Percentiles rank a stretch among this genome's conserved stretches.
Evolutionary conservation across 2,797 vertebrate genomes (phyloP).

Genomic region (Poecile montanus): DNA sequence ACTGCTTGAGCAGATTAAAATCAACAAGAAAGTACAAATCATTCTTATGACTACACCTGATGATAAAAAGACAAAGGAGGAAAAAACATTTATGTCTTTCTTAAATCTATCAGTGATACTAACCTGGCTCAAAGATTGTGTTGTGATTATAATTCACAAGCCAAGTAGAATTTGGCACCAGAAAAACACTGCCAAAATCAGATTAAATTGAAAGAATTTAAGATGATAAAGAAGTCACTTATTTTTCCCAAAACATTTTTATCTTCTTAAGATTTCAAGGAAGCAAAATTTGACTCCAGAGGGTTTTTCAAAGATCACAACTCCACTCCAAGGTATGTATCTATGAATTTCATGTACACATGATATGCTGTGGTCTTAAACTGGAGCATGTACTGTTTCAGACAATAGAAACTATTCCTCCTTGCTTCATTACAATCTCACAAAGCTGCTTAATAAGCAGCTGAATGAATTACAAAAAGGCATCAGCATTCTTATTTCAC

Average conservation of each 20-base stretch:
- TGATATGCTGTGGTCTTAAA: not conserved
- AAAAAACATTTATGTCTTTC: not conserved
- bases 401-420: not conserved
- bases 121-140: not conserved
- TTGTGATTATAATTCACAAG: not conserved
- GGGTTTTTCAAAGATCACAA: not conserved
- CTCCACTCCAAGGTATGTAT: not conserved
- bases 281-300: not conserved
- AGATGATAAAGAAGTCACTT: not conserved
- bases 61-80: not conserved
- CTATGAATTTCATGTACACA: not conserved
- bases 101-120: not conserved
- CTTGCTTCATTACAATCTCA: not conserved
- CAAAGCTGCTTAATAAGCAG: not conserved
- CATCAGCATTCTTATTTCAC: not conserved
- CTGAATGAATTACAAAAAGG: not conserved
- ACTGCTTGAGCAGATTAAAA: not conserved
- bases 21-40: not conserved
- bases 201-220: not conserved
- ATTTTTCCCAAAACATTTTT: not conserved
- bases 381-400: not conserved
- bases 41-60: not conserved
- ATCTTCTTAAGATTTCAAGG: not conserved
- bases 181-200: not conserved
- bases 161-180: not conserved